These are phyloP conservation scores for Ochropleura leucogaster DNA, from an alignment of 2,888 invertebrate genomes.

Conservation along the genomic window DNA sequence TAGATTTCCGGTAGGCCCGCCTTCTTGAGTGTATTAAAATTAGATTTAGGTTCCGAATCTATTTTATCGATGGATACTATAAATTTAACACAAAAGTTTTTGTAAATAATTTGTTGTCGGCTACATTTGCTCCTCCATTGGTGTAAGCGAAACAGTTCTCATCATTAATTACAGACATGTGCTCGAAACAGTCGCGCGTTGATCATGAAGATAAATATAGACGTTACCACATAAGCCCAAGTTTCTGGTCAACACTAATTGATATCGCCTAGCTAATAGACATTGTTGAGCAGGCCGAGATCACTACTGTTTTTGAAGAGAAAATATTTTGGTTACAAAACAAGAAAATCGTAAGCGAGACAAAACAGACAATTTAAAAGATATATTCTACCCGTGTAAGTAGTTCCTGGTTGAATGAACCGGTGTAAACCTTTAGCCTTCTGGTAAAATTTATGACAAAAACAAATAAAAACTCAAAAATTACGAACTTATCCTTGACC, in stretches of 20 bases:
- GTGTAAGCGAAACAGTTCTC: conserved; percentile 39
- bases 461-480: conserved; percentile 13
- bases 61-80: conserved; percentile 21
- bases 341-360: not conserved
- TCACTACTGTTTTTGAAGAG: conserved; percentile 21
- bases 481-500: conserved; percentile 25
- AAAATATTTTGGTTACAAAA: not conserved
- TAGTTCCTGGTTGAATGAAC: conserved; percentile 4
- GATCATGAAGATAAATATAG: conserved; percentile 65
- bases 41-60: conserved; percentile 33
- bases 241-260: conserved; percentile 61
- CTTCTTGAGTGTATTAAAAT: conserved; percentile 40
- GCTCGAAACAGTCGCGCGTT: conserved; percentile 56
- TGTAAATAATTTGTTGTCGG: not conserved
- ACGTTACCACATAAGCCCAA: conserved; percentile 63
- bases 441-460: not conserved
- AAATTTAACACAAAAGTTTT: not conserved
- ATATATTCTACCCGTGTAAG: not conserved
- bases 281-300: conserved; percentile 36
- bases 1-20: conserved; percentile 72
- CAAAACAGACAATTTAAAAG: not conserved
- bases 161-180: conserved; percentile 63
- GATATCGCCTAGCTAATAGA: conserved; percentile 58
- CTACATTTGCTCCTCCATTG: not conserved
- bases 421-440: not conserved